Percentiles rank a stretch among this genome's conserved stretches.
phyloP scores from a whole-genome alignment of 2,888 invertebrate genomes.

The Zele albiditarsus region DNA sequence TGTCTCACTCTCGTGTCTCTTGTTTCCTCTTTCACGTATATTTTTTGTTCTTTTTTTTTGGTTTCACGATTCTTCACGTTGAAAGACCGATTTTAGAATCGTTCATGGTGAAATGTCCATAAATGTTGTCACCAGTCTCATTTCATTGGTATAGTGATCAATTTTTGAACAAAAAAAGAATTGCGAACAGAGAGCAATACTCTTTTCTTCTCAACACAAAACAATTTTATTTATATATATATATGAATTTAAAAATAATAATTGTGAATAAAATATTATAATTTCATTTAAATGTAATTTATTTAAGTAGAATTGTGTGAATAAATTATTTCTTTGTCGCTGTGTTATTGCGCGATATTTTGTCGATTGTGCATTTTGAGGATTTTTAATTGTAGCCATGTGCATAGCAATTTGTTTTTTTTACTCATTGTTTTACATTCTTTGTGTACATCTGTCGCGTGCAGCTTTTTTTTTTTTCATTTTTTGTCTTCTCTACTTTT shows the following conservation, averaged over 20 bases:
- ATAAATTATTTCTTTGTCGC: neutral
- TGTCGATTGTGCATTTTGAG: neutral
- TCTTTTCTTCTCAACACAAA: neutral
- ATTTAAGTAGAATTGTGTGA: neutral
- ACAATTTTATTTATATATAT: conserved; percentile 2
- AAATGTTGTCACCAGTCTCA: neutral
- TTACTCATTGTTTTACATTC: neutral
- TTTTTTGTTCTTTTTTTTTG: conserved; percentile 35
- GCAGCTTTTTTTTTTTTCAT: neutral
- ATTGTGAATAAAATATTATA: conserved; percentile 1
- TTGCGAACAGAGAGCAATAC: neutral
- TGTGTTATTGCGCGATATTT: neutral
- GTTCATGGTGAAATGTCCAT: conserved; percentile 2
- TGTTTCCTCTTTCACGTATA: conserved; percentile 29
- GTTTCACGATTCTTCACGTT: conserved; percentile 27
- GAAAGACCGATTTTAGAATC: conserved; percentile 43
- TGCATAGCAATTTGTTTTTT: neutral
- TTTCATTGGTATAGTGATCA: conserved; percentile 4
- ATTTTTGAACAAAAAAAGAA: neutral
- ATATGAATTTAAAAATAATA: neutral
- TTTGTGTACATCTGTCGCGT: neutral
- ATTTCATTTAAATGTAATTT: neutral
- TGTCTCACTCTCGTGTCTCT: conserved; percentile 10
- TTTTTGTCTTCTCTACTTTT: no score
- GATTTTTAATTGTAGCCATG: neutral